Evolutionary conservation across 2,888 invertebrate genomes (phyloP).

Genomic region (Hyposoter dolosus): DNA sequence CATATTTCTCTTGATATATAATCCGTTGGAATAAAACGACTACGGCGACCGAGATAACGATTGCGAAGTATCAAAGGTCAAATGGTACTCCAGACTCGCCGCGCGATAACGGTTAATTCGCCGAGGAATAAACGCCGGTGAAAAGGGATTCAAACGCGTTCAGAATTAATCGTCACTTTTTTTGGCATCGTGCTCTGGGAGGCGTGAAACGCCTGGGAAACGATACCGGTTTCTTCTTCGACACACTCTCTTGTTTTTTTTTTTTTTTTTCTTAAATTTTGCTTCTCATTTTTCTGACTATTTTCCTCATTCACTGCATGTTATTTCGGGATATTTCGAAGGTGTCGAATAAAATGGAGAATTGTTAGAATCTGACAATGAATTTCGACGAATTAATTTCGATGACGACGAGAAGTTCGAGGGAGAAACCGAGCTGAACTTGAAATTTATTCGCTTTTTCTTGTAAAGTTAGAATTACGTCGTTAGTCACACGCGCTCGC

Average conservation of each 20-base stretch:
- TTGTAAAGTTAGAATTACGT: constrained; percentile 17
- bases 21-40: constrained; percentile 22
- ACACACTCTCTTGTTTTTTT: background rate
- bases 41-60: constrained; percentile 12
- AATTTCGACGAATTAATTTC: background rate
- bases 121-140: background rate
- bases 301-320: background rate
- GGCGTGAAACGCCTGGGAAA: constrained; percentile 4
- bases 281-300: background rate
- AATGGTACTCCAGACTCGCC: constrained; percentile 5
- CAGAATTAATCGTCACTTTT: background rate
- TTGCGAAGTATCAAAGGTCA: constrained; percentile 19
- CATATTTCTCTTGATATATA: constrained; percentile 56
- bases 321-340: background rate
- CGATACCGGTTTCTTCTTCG: background rate
- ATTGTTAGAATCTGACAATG: background rate
- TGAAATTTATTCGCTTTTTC: background rate
- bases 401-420: background rate
- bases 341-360: background rate
- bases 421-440: background rate
- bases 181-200: background rate
- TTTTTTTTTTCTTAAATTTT: background rate
- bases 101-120: constrained; percentile 33
- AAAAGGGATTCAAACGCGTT: background rate
- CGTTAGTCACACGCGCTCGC: constrained; percentile 10